A percentile compares a stretch with the other conserved stretches of the same genome.
Evolutionary conservation across 2,797 vertebrate genomes (phyloP).

Genomic region (Malacoraja senta): DNA sequence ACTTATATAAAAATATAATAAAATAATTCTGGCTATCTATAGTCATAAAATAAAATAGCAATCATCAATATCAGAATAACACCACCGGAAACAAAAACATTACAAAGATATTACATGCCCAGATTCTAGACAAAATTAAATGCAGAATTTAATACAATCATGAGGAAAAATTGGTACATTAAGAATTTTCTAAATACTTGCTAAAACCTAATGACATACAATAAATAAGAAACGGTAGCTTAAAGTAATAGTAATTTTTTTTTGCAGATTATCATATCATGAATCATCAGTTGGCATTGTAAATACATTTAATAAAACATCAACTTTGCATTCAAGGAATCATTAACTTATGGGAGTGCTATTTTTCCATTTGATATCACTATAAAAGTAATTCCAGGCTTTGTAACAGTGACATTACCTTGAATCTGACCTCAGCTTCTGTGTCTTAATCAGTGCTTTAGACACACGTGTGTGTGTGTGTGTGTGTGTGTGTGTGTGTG

Average conservation of each 20-base stretch:
- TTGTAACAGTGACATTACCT: background rate
- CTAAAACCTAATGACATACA: background rate
- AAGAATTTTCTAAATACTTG: background rate
- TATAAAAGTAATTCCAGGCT: background rate
- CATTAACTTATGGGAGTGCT: background rate
- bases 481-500: background rate
- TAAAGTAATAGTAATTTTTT: background rate
- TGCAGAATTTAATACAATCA: background rate
- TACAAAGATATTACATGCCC: background rate
- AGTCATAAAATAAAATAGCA: conserved; percentile 15
- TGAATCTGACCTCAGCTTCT: background rate
- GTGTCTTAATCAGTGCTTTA: background rate
- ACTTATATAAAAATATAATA: conserved; percentile 19
- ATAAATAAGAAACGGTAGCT: background rate
- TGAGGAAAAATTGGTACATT: background rate
- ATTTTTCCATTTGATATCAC: background rate
- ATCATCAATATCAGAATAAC: background rate
- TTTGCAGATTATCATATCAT: background rate
- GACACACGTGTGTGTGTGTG: background rate
- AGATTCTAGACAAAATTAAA: background rate
- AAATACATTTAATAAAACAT: background rate
- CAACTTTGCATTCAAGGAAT: background rate
- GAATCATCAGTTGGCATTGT: background rate
- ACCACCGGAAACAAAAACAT: background rate
- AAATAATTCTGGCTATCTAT: conserved; percentile 24